phyloP scores from a whole-genome alignment of 2,113 vertebrate species.

The Picathartes gymnocephalus region DNA sequence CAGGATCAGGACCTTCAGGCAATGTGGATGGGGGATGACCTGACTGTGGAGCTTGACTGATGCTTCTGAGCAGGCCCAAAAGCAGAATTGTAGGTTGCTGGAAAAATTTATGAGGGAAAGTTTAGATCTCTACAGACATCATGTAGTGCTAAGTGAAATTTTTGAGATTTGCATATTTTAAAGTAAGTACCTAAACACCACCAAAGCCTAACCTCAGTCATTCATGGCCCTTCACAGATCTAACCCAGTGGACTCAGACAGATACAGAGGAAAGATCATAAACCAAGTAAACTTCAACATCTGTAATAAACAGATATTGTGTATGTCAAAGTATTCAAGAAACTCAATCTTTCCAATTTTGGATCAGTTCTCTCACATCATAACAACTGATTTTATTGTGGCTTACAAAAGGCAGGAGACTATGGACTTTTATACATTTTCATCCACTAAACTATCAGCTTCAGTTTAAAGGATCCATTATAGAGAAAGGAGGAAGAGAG shows the following conservation, averaged over 20 bases:
- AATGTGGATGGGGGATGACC: neutral
- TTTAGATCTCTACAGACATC: neutral
- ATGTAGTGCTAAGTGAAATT: neutral
- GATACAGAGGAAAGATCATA: neutral
- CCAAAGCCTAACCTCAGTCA: neutral
- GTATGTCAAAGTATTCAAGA: neutral
- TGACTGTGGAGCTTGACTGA: neutral
- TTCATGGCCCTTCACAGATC: neutral
- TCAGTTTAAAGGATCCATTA: neutral
- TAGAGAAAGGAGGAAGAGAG: neutral
- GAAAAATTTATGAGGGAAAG: neutral
- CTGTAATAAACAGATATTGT: neutral
- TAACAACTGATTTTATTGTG: neutral
- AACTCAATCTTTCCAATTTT: neutral
- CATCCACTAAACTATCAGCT: neutral
- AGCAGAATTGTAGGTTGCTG: neutral
- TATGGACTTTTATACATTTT: neutral
- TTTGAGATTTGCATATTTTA: neutral
- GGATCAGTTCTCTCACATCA: neutral
- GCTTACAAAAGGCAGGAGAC: neutral
- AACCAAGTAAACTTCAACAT: neutral
- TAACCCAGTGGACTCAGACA: neutral
- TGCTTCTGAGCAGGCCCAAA: neutral
- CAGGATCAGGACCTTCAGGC: neutral
- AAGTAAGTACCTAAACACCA: neutral